These are phyloP conservation scores for Micronycteris hirsuta DNA, from an alignment of 2,113 vertebrate species.

Conservation along the genomic window DNA sequence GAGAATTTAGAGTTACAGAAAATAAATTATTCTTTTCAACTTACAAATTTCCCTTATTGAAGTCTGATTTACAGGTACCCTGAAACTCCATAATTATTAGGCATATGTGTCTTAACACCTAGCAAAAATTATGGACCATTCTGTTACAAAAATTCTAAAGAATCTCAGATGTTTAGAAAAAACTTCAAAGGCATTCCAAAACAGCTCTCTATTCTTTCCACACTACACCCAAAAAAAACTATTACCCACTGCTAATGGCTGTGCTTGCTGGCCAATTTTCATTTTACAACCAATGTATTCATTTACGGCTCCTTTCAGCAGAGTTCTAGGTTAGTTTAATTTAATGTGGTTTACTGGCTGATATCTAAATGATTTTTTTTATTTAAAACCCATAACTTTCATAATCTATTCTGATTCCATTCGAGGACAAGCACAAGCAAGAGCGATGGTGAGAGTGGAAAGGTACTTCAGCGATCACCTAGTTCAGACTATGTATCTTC, in stretches of 20 bases:
- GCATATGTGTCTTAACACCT: not conserved
- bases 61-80: not conserved
- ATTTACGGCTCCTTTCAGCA: not conserved
- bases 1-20: not conserved
- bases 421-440: not conserved
- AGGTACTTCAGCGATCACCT: not conserved
- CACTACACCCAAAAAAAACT: conserved; percentile 16
- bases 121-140: not conserved
- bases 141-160: conserved; percentile 50
- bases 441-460: not conserved
- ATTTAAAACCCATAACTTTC: not conserved
- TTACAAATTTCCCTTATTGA: not conserved
- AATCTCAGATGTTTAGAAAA: conserved; percentile 60
- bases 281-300: conserved; percentile 12
- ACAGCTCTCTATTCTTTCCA: conserved; percentile 45
- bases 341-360: not conserved
- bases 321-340: not conserved
- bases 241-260: conserved; percentile 33
- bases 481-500: not conserved
- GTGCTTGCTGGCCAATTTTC: not conserved
- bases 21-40: conserved; percentile 3
- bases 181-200: conserved; percentile 54
- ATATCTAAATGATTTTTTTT: not conserved
- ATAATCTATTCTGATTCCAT: not conserved
- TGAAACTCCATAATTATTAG: not conserved